phyloP scores from a whole-genome alignment of 2,888 invertebrate species.

The Drosophila paracracens region DNA sequence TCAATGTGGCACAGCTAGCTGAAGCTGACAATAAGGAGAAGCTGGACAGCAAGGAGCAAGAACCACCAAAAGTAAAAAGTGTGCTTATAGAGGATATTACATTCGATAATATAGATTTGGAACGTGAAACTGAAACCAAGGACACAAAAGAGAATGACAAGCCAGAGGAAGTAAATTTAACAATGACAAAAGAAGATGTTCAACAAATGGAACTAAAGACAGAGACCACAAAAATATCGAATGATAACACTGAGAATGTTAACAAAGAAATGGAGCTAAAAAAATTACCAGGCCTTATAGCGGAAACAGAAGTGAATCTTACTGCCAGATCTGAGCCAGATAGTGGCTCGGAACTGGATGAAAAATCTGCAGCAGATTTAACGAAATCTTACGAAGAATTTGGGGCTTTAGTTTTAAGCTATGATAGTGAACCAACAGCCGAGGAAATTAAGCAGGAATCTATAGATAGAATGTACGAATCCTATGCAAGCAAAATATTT shows the following conservation, averaged over 20 bases:
- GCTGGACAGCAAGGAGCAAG: neutral
- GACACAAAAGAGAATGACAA: neutral
- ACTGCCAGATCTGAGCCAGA: slow-evolving; percentile 11
- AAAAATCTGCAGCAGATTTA: slow-evolving; percentile 20
- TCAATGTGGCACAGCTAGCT: neutral
- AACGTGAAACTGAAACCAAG: neutral
- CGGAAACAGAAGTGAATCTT: slow-evolving; percentile 4
- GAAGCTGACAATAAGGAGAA: neutral
- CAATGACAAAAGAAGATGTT: neutral
- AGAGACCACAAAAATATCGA: neutral
- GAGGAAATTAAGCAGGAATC: slow-evolving; percentile 42
- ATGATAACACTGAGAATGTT: neutral
- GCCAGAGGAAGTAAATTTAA: neutral
- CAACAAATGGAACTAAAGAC: neutral
- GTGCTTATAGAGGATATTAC: neutral
- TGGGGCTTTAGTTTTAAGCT: slow-evolving; percentile 11
- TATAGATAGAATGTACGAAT: slow-evolving; percentile 51
- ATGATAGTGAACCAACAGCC: neutral
- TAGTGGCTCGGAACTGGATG: slow-evolving; percentile 37
- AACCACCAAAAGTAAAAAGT: neutral
- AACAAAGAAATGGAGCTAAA: neutral
- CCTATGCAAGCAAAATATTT: slow-evolving; percentile 27
- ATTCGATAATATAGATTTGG: too few species aligned
- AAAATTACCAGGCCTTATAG: neutral
- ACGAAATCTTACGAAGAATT: slow-evolving; percentile 30